A percentile compares a stretch with the other conserved stretches of the same genome.
These are phyloP conservation scores for Microdon myrmicae DNA, from an alignment of 2,888 invertebrate genomes.

Conservation along the genomic window DNA sequence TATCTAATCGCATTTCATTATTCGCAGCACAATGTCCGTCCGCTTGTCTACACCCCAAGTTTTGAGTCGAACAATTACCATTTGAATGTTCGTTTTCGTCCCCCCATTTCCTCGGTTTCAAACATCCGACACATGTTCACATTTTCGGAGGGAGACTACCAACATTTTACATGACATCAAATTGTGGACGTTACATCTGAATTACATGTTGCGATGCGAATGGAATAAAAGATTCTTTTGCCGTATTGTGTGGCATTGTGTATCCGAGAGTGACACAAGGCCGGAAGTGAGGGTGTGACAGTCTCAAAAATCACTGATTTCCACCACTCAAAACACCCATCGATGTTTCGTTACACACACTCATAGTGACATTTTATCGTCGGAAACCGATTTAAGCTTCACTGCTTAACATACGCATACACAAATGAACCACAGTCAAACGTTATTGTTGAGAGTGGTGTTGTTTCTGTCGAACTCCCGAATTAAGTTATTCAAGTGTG, in stretches of 20 bases:
- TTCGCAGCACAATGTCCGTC: slow-evolving; percentile 30
- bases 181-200: slow-evolving; percentile 35
- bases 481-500: slow-evolving; percentile 46
- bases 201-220: slow-evolving; percentile 39
- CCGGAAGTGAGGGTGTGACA: slow-evolving; percentile 32
- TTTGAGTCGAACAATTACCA: slow-evolving; percentile 23
- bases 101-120: slow-evolving; percentile 18
- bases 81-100: slow-evolving; percentile 5
- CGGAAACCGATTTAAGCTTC: too few species aligned
- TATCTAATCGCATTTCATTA: slow-evolving; percentile 25
- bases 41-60: slow-evolving; percentile 8
- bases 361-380: too few species aligned
- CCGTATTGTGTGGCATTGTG: slow-evolving; percentile 31
- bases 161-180: slow-evolving; percentile 40
- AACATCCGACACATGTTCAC: slow-evolving; percentile 43
- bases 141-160: slow-evolving; percentile 23
- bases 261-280: slow-evolving; percentile 9
- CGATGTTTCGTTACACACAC: too few species aligned
- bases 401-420: too few species aligned
- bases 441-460: too few species aligned
- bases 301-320: slow-evolving; percentile 42
- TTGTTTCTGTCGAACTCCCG: too few species aligned
- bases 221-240: slow-evolving; percentile 42
- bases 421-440: too few species aligned
- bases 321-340: too few species aligned